Base-by-base conservation (phyloP, 2,888 invertebrate genomes). In the Andrena bucephala region DNA sequence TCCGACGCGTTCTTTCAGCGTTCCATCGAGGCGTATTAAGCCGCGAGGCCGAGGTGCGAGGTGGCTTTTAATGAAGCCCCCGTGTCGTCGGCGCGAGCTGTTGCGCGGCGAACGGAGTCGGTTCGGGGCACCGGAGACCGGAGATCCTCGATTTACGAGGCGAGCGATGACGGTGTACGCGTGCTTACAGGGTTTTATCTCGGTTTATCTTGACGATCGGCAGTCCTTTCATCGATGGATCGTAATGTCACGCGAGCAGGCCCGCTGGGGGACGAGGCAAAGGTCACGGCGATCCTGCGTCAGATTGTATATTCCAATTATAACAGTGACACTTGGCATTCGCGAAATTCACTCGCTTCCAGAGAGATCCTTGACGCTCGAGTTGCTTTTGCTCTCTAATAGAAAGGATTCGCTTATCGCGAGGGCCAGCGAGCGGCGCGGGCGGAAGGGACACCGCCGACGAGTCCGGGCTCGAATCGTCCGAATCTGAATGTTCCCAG, bases 1-100 rank as follows among this genome's bases (percentile, higher is more conserved):
- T 59, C 82, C 67, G 57, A 60, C 77, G 66, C 63, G 83, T 69
- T 83, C 77, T 74, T 83, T 67, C 67, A 48, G 8, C 68, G 73
- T 7, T 7, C 27, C 48, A 20, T 31, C 62, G 13, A 20, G 20
- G 48, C 60, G 60, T 71, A 62, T 62, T 50, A 62, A 71, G 57
- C 24, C 24, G 60, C n/a, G 27, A 57, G 13, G 67, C 48, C 48
- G 67, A 63, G 81, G 29, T 36, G 42, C 13, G 16, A 33, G 29
- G 42, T 31, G 78, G 48, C 54, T 65, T 69, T 33, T 69, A 79
- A 79, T 57, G 77, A 77, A 57, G 36, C 16, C 29, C 29, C 27
- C 50, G n/a, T 24, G 36, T 20, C 13, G 57, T 13, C 4, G 48
- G 29, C 27, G 20, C 4, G n/a, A 16, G 7, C 10, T 42, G 42